A percentile compares a stretch with the other conserved stretches of the same genome.
These are phyloP conservation scores for Trogon melanurus DNA, from an alignment of 2,113 vertebrate species.

Conservation along the genomic window DNA sequence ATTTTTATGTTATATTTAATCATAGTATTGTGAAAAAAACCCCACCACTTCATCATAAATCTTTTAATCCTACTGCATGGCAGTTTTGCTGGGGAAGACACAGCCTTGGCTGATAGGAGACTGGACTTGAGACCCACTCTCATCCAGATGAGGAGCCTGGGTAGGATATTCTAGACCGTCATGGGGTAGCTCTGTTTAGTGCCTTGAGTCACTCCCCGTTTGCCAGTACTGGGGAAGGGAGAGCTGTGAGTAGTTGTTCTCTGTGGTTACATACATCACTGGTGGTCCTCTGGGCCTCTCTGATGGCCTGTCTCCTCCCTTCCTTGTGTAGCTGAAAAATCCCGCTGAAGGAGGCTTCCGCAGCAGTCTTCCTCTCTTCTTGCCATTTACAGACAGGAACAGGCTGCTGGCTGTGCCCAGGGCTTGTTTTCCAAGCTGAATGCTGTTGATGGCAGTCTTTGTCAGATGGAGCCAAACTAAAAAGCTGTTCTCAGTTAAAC, in stretches of 20 bases:
- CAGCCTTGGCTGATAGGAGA: not conserved
- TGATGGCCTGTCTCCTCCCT: not conserved
- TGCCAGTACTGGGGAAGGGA: not conserved
- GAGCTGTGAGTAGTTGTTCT: not conserved
- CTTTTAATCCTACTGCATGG: not conserved
- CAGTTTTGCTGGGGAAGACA: not conserved
- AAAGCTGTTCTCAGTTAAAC: not conserved
- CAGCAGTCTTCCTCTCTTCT: not conserved
- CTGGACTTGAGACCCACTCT: fast-evolving
- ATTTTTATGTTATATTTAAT: not conserved
- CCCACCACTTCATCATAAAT: not conserved
- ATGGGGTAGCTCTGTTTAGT: not conserved
- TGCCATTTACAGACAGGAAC: not conserved
- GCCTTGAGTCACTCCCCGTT: fast-evolving
- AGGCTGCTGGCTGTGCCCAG: not conserved
- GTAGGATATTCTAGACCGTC: not conserved
- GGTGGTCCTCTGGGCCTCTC: not conserved
- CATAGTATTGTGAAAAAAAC: not conserved
- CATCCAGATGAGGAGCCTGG: not conserved
- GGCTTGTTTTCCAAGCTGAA: not conserved
- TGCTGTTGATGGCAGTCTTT: not conserved
- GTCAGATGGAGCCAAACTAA: not conserved
- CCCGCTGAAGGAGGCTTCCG: not conserved
- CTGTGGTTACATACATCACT: not conserved
- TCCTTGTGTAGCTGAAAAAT: not conserved